These are phyloP conservation scores for Panagrolaimus sp. DNA, from an alignment of 1,140 invertebrate genomes.

Conservation along the genomic window DNA sequence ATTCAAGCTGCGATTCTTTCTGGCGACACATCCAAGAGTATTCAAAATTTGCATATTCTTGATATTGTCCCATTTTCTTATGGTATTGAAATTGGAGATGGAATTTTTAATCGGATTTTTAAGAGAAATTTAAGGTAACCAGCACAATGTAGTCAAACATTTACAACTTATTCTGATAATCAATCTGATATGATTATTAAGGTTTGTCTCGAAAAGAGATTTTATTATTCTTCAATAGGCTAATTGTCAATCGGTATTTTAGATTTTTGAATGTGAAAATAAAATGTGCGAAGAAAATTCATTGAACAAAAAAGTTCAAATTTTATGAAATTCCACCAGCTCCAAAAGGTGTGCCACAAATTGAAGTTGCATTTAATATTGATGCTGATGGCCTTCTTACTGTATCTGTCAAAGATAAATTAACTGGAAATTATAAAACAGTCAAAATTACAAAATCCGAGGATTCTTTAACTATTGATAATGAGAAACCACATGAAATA, in stretches of 20 bases:
- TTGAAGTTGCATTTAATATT: constrained; percentile 69
- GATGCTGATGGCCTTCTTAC: constrained; percentile 64
- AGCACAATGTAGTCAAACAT: constrained; percentile 88
- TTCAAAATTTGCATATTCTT: constrained; percentile 79
- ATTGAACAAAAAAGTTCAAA: constrained; percentile 66
- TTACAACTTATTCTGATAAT: constrained; percentile 92
- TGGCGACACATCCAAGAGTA: constrained; percentile 86
- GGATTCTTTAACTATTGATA: too few relatives aligned
- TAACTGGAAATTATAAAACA: too few relatives aligned
- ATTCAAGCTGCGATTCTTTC: constrained; percentile 71
- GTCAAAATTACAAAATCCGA: too few relatives aligned
- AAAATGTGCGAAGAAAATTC: constrained; percentile 68
- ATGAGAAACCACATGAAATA: too few relatives aligned
- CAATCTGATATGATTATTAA: constrained; percentile 70
- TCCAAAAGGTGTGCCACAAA: constrained; percentile 66
- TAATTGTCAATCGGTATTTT: neutral
- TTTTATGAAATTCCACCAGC: constrained; percentile 66
- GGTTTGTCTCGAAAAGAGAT: constrained; percentile 52
- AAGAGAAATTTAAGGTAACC: constrained; percentile 93
- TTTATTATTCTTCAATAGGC: constrained; percentile 70
- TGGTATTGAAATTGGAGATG: constrained; percentile 92
- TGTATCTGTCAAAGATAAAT: constrained; percentile 60
- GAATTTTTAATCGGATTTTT: constrained; percentile 89
- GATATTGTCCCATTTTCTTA: constrained; percentile 88
- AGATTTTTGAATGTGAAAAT: constrained; percentile 65